phyloP scores from a whole-genome alignment of 2,113 vertebrate species.

The Hippopotamus amphibius region DNA sequence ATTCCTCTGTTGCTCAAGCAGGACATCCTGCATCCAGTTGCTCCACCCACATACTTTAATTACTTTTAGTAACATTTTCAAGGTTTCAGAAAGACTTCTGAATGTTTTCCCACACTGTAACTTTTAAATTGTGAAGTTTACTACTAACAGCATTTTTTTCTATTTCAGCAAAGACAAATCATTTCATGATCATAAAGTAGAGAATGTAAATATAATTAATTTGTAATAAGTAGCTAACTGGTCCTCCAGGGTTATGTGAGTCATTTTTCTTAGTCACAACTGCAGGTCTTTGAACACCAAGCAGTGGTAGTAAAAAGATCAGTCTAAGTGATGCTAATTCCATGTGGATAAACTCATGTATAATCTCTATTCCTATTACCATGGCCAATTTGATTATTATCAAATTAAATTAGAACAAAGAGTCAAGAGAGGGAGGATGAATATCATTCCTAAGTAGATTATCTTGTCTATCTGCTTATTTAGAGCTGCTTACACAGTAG shows the following conservation, averaged over 20 bases:
- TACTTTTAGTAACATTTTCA: no score
- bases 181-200: background rate
- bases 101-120: background rate
- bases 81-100: no score
- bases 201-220: background rate
- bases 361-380: background rate
- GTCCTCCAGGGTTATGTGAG: background rate
- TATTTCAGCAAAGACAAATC: background rate
- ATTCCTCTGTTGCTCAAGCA: no score
- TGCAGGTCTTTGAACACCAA: background rate
- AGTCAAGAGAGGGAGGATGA: background rate
- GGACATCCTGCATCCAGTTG: no score
- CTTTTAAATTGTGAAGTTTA: conserved; percentile 1
- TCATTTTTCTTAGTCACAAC: background rate
- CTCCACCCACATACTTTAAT: no score
- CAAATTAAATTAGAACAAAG: background rate
- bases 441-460: background rate
- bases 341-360: background rate
- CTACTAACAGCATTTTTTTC: background rate
- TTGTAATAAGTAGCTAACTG: background rate
- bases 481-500: background rate
- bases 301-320: background rate
- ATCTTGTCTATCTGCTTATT: background rate
- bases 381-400: background rate
- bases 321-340: background rate